These are phyloP conservation scores for Ypsolopha scabrella DNA, from an alignment of 2,888 invertebrate genomes.

Conservation along the genomic window DNA sequence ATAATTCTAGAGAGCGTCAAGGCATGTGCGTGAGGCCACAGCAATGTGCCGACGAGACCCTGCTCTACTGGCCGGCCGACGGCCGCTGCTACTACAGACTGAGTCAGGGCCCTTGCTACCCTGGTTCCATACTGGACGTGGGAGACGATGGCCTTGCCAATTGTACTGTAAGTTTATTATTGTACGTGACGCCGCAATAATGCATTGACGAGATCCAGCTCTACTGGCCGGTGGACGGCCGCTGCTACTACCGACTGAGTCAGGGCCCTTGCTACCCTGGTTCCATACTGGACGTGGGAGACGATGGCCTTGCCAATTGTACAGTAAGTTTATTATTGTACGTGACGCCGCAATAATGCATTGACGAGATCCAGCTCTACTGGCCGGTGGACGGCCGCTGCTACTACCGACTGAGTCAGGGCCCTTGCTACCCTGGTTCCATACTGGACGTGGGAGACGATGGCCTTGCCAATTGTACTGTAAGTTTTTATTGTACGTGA, in stretches of 20 bases:
- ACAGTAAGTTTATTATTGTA: conserved; percentile 46
- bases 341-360: conserved; percentile 74
- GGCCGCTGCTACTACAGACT: conserved; percentile 79
- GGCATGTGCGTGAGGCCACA: conserved; percentile 79
- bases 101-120: conserved; percentile 81
- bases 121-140: conserved; percentile 75
- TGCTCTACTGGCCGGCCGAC: conserved; percentile 83
- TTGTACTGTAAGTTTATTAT: conserved; percentile 43
- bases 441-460: conserved; percentile 72
- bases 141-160: conserved; percentile 73
- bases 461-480: conserved; percentile 73
- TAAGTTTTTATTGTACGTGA: conserved; percentile 63
- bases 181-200: conserved; percentile 74
- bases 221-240: conserved; percentile 82
- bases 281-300: conserved; percentile 72
- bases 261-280: conserved; percentile 84
- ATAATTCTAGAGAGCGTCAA: conserved; percentile 71
- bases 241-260: conserved; percentile 78
- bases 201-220: conserved; percentile 75
- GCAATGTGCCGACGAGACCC: conserved; percentile 72
- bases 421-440: conserved; percentile 82
- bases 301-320: conserved; percentile 76
- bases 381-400: conserved; percentile 85
- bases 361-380: conserved; percentile 74
- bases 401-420: conserved; percentile 77